Evolutionary conservation across 2,797 vertebrate species (phyloP).

Genomic region (Spizella passerina): DNA sequence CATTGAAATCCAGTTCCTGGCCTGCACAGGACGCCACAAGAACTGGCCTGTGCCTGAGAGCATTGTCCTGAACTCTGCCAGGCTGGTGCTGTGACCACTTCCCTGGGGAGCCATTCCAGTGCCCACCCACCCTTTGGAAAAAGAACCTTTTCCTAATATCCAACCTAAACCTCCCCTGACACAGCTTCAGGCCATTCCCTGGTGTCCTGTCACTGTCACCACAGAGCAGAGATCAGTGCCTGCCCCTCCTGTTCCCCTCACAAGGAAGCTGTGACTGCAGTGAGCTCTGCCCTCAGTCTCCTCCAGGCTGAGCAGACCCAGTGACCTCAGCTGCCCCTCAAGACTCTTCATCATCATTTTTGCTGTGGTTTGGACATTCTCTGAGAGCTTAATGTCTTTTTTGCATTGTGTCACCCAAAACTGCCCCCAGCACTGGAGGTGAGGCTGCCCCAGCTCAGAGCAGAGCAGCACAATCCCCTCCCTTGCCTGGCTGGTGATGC

Average conservation of each 20-base stretch:
- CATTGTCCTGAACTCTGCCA: neutral
- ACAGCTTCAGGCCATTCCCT: neutral
- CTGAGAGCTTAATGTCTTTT: neutral
- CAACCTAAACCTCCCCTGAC: neutral
- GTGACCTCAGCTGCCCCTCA: rapidly evolving
- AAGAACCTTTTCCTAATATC: neutral
- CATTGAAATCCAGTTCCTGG: neutral
- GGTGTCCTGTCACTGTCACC: rapidly evolving
- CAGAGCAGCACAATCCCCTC: neutral
- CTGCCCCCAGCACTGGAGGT: neutral
- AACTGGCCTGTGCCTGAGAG: neutral
- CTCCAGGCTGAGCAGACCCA: neutral
- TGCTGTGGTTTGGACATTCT: neutral
- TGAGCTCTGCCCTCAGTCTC: neutral
- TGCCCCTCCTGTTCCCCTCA: neutral
- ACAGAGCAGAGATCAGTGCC: neutral
- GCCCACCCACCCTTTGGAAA: rapidly evolving
- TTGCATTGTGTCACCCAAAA: rapidly evolving
- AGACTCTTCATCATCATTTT: rapidly evolving
- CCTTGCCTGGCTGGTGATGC: rapidly evolving
- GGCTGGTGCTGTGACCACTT: neutral
- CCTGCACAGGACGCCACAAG: neutral
- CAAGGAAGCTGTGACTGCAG: rapidly evolving
- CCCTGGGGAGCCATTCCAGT: neutral
- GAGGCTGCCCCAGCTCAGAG: rapidly evolving